Evolutionary conservation across 2,797 vertebrate species (phyloP), one percentile per base, ranked within the genome.

Genomic region (Numenius phaeopus): DNA sequence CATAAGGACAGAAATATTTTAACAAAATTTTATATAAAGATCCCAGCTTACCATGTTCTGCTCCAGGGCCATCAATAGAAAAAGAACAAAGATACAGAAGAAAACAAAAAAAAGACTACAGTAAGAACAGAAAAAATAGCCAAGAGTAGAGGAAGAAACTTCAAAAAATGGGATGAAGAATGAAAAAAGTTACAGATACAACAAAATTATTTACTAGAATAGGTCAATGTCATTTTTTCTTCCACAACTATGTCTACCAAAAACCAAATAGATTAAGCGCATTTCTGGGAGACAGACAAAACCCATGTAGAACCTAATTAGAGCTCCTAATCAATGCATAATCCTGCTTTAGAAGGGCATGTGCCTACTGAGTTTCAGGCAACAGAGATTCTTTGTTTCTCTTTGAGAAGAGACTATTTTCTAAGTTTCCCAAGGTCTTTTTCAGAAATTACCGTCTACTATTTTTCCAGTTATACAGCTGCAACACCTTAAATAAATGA

Each of bases 211-310:
- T n/a, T 58, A 76, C 54, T 17, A 69, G 32, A 61, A 46, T 13
- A 69, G 10, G 64, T 47, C 62, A 73, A 39, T 30, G 66, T 4
- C 1, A 40, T 52, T 66, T 79, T 92, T 73, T 15, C 7, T 83
- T 80, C 52, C 30, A 65, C 22, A 82, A 20, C 22, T 57, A 27
- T 14, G 32, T 42, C 55, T 75, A 83, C 44, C 32, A 76, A 90
- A 88, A 82, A 3, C 0, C 30, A 50, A 71, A 81, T 0, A 89
- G 39, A 82, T 79, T 65, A 55, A 32, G n/a, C 12, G 46, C 30
- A 55, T 87, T 84, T 80, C 71, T 91, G 66, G 21, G 87, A 85
- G 42, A 62, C 39, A 58, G 6, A 84, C 29, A 93, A 93, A 92
- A 59, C 8, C 19, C 82, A 58, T 3, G 20, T 15, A 76, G 47